Base-by-base conservation (phyloP, 2,888 invertebrate species). In the Ophion ellenae region DNA sequence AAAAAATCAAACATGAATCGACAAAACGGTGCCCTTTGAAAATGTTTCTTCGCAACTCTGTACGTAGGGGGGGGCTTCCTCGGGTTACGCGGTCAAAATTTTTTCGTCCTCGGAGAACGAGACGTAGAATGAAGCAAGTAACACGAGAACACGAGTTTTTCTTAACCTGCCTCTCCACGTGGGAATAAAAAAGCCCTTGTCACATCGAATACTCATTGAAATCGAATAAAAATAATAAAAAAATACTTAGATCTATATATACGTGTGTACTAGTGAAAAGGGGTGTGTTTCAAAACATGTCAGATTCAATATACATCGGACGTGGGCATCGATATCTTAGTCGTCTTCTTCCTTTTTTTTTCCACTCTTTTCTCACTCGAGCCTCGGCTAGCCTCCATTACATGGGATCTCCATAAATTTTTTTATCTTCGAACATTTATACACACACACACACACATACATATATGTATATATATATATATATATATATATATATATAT, bases 271-370 rank as follows among this genome's bases (percentile, higher is more conserved):
- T 80, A 47, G 89, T 91, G 90, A 91, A 93, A 73, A 92, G 91
- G 91, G 92, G 91, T 92, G 90, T 93, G 93, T 94, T 93, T 93
- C 91, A 94, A 94, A 94, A 94, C 94, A 94, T 93, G 94, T 94
- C 94, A 93, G 90, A 85, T 93, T 90, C 92, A 93, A 94, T 93
- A 93, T 93, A 94, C 93, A 93, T 93, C 90, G 91, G 91, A 91
- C 87, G 76, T 89, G 90, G 86, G 89, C 90, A 93, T 94, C 94
- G 93, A 94, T 94, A 90, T 90, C 84, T 81, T 78, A 57, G 28
- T 71, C 74, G 63, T 73, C 69, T 75, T 45, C 36, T 67, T 47
- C 11, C 66, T 40, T 24, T 57, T 32, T 32, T 32, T 40, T 24
- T 24, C 14, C 2, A 14, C n/a, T n/a, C 57, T 66, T 32, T 24